Evolutionary conservation across 2,888 invertebrate genomes (phyloP).

Genomic region (Xylota sylvarum): DNA sequence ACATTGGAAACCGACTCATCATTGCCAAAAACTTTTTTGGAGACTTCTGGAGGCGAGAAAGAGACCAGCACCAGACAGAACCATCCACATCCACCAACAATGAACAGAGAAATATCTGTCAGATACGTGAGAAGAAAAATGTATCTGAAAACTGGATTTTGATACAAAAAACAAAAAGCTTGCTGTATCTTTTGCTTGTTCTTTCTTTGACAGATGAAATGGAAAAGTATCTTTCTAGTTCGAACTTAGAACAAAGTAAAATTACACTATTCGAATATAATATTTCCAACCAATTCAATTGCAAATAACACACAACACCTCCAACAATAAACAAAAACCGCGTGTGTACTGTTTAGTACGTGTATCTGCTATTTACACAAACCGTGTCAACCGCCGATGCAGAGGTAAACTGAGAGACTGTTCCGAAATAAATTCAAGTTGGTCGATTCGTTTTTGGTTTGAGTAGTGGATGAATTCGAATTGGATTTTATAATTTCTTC

Average conservation of each 20-base stretch:
- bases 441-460: constrained; percentile 5
- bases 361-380: constrained; percentile 24
- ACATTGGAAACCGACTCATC: neutral
- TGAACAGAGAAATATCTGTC: constrained; percentile 20
- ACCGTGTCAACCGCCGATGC: constrained; percentile 59
- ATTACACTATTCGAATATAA: neutral
- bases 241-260: neutral
- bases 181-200: constrained; percentile 5
- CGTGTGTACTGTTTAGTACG: constrained; percentile 23
- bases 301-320: constrained; percentile 14
- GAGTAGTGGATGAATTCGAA: constrained; percentile 55
- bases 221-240: constrained; percentile 11
- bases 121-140: constrained; percentile 46
- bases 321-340: constrained; percentile 18
- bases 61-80: constrained; percentile 12
- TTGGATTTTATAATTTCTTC: constrained; percentile 42
- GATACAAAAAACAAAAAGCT: neutral
- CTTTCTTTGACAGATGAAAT: neutral
- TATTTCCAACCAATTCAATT: neutral
- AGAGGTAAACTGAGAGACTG: constrained; percentile 72
- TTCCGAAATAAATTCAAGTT: constrained; percentile 60
- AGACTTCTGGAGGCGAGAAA: constrained; percentile 11
- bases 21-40: neutral
- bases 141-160: constrained; percentile 57
- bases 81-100: neutral